Conservation (phyloP, 2,888 invertebrate genomes). For the Zaprionus obscuricornis region DNA sequence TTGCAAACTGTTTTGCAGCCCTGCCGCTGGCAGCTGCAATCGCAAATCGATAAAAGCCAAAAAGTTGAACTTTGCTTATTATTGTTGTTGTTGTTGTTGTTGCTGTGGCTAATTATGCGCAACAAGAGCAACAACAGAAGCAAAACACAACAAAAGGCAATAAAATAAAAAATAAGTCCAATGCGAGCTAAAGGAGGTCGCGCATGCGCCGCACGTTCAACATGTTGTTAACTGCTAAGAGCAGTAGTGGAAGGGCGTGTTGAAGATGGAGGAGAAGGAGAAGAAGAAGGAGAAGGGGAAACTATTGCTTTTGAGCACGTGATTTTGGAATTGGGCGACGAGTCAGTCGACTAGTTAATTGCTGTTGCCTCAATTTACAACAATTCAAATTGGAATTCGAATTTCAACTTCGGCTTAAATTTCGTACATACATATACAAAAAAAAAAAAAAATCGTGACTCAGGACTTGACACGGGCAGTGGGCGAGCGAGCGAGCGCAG, state of each 20-base stretch:
- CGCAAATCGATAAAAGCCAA: conserved; percentile 21
- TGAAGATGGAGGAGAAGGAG: not conserved
- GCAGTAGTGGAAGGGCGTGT: conserved; percentile 1
- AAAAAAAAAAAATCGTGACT: conserved; percentile 49
- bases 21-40: conserved; percentile 36
- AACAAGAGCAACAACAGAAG: conserved; percentile 24
- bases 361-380: conserved; percentile 65
- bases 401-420: no score
- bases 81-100: conserved; percentile 26
- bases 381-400: no score
- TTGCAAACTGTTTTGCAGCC: conserved; percentile 16
- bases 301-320: conserved; percentile 1
- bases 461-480: conserved; percentile 23
- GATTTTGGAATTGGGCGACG: conserved; percentile 4
- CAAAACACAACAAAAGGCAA: conserved; percentile 9
- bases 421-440: no score
- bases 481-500: no score
- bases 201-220: conserved; percentile 66
- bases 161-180: conserved; percentile 14
- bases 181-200: conserved; percentile 52
- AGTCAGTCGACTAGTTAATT: conserved; percentile 53
- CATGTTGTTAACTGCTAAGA: no score
- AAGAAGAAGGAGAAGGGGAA: conserved; percentile 10
- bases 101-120: conserved; percentile 66
- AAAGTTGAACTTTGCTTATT: conserved; percentile 22